Percentiles rank a stretch among this genome's conserved stretches.
These are phyloP conservation scores for Anabas testudineus DNA, from an alignment of 2,797 vertebrate genomes.

Conservation along the genomic window DNA sequence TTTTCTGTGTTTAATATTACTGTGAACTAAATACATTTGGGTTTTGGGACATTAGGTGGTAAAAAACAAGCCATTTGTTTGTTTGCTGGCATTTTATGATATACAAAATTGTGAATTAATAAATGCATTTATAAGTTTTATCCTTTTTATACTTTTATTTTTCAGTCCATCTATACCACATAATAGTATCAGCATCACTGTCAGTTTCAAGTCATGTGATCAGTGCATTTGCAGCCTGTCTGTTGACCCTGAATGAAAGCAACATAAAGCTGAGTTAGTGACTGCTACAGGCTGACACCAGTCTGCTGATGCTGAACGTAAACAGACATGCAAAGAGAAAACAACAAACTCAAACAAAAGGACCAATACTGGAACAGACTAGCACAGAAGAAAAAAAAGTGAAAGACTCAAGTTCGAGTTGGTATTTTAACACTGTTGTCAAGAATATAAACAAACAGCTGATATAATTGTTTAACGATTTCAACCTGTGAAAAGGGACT, in stretches of 20 bases:
- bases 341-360: constrained; percentile 29
- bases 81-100: not conserved
- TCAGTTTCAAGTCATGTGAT: constrained; percentile 28
- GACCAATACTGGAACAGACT: constrained; percentile 13
- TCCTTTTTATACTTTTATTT: not conserved
- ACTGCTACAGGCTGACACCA: constrained; percentile 72
- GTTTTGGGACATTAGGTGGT: not conserved
- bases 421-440: too few species aligned
- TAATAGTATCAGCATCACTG: not conserved
- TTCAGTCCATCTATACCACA: not conserved
- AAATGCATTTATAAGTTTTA: not conserved
- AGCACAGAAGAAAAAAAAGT: not conserved
- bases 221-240: constrained; percentile 16
- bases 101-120: not conserved
- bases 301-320: constrained; percentile 33
- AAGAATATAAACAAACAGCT: too few species aligned
- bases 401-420: not conserved
- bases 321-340: constrained; percentile 30
- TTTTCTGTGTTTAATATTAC: too few species aligned
- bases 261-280: constrained; percentile 44
- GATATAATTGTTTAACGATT: too few species aligned
- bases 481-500: too few species aligned
- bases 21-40: not conserved
- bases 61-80: not conserved
- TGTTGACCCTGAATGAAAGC: constrained; percentile 31